Conservation (phyloP, 2,888 invertebrate genomes). For the Caenorhabditis drosophilae region DNA sequence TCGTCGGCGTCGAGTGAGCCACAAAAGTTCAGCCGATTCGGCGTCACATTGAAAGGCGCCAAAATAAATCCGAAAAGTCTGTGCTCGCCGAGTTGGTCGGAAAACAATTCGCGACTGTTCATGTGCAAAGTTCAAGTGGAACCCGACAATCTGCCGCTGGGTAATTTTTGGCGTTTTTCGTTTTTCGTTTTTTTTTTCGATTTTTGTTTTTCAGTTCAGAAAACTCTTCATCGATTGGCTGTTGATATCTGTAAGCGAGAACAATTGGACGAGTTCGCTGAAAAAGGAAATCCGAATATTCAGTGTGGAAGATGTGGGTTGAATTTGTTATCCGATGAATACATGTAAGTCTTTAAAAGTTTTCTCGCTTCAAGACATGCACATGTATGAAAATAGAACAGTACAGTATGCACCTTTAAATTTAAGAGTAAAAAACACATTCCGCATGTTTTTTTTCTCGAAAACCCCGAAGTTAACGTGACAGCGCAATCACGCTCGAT, state of each 20-base stretch:
- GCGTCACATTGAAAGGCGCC: constrained; percentile 42
- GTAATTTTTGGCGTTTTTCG: constrained; percentile 4
- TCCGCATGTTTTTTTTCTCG: no score
- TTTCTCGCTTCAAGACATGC: no score
- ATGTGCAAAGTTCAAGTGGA: constrained; percentile 57
- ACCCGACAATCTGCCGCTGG: constrained; percentile 25
- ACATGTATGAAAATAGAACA: no score
- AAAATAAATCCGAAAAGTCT: constrained; percentile 65
- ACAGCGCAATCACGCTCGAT: no score
- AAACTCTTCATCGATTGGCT: constrained; percentile 51
- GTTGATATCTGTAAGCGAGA: constrained; percentile 43
- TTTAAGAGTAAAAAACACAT: not conserved
- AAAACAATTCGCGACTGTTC: constrained; percentile 50
- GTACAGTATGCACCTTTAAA: not conserved
- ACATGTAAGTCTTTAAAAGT: constrained; percentile 14
- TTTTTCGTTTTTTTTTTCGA: not conserved
- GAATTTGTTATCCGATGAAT: constrained; percentile 22
- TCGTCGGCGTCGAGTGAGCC: no score
- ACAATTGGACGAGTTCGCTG: constrained; percentile 42
- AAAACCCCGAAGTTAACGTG: no score
- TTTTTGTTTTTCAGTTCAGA: constrained; percentile 35
- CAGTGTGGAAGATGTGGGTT: constrained; percentile 13
- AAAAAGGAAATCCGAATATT: constrained; percentile 9
- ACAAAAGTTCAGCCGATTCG: constrained; percentile 15
- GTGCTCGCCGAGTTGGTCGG: constrained; percentile 64